Conservation (phyloP, 2,113 vertebrate genomes). For the Leucoraja erinaceus region DNA sequence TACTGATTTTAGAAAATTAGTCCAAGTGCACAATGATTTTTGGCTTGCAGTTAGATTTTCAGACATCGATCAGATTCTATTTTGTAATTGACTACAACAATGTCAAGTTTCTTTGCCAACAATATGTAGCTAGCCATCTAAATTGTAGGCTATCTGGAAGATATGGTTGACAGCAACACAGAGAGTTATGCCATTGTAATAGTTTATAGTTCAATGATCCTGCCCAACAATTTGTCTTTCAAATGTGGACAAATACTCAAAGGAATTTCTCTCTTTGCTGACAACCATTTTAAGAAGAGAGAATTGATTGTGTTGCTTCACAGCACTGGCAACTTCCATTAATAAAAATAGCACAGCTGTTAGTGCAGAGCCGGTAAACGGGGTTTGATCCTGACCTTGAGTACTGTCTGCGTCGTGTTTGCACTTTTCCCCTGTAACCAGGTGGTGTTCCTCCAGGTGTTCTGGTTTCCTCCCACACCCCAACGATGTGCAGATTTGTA, state of each 20-base stretch:
- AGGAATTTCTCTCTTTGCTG: neutral
- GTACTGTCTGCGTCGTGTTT: no score
- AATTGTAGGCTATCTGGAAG: slow-evolving; percentile 12
- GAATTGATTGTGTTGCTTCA: neutral
- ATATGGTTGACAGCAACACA: neutral
- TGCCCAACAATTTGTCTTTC: slow-evolving; percentile 12
- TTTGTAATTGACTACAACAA: neutral
- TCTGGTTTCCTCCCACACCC: no score
- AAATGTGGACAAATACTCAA: slow-evolving; percentile 11
- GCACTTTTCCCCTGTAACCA: no score
- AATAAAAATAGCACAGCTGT: no score
- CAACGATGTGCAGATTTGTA: no score
- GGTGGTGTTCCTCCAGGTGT: no score
- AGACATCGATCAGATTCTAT: neutral
- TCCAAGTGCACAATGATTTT: neutral
- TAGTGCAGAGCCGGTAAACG: no score
- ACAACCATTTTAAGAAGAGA: neutral
- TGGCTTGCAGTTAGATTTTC: neutral
- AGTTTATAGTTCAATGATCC: neutral
- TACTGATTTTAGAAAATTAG: neutral
- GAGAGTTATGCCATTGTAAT: slow-evolving; percentile 1
- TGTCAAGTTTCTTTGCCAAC: neutral
- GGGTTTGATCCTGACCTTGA: no score
- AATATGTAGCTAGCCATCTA: neutral
- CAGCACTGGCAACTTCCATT: neutral